A percentile compares a stretch with the other conserved stretches of the same genome.
phyloP scores from a whole-genome alignment of 2,113 vertebrate genomes.

The Sebastes schlegelii region DNA sequence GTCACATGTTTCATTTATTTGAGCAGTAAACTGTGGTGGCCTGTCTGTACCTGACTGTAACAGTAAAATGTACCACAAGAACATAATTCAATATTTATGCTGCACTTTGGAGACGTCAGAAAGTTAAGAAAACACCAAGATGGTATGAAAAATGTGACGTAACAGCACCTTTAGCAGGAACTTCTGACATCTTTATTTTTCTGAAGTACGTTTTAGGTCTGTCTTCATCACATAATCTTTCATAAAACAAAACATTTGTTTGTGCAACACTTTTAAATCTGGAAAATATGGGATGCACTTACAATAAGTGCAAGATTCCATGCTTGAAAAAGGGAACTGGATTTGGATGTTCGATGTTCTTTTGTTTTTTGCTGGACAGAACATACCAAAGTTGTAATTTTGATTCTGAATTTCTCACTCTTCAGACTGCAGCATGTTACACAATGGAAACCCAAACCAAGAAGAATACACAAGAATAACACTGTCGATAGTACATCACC shows the following conservation, averaged over 20 bases:
- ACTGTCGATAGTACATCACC: background rate
- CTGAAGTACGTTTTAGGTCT: background rate
- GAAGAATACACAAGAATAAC: background rate
- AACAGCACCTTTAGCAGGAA: background rate
- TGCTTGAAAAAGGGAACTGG: background rate
- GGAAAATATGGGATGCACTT: background rate
- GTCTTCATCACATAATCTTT: background rate
- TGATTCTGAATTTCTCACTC: no score
- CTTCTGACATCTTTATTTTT: background rate
- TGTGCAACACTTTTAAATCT: background rate
- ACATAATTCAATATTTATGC: background rate
- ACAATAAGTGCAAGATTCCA: background rate
- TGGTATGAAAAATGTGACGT: background rate
- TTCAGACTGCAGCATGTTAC: no score
- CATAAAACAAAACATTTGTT: background rate
- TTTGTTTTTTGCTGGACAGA: background rate
- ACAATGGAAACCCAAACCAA: background rate
- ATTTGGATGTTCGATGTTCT: background rate
- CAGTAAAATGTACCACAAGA: background rate
- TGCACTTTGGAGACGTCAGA: background rate
- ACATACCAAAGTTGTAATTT: no score
- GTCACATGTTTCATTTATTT: constrained; percentile 3
- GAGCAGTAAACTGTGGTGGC: background rate
- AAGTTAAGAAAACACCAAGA: background rate
- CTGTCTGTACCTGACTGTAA: no score